These are phyloP conservation scores for Zaprionus tsacasi DNA, from an alignment of 1,140 invertebrate species.

Conservation along the genomic window DNA sequence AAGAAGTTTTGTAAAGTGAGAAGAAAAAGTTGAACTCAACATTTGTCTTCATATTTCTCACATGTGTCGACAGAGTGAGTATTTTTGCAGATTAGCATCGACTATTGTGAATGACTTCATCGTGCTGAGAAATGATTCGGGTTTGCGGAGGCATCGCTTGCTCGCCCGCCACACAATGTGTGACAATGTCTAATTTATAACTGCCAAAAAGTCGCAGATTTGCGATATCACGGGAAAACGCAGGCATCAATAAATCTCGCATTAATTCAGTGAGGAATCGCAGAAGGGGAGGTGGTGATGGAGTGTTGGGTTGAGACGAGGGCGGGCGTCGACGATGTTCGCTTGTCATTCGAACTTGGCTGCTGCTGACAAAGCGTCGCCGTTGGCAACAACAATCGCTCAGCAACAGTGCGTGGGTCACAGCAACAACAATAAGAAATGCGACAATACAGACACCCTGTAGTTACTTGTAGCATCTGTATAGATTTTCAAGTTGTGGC, in stretches of 20 bases:
- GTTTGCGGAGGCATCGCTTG: not conserved
- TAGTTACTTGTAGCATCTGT: not conserved
- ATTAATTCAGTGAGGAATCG: slow-evolving; percentile 53
- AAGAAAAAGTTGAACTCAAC: not conserved
- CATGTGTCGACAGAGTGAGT: slow-evolving; percentile 18
- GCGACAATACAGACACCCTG: not conserved
- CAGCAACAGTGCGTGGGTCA: not conserved
- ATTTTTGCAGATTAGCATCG: slow-evolving; percentile 11
- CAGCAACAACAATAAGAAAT: slow-evolving; percentile 8
- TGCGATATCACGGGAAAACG: slow-evolving; percentile 35
- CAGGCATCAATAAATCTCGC: slow-evolving; percentile 71
- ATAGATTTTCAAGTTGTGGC: too few relatives aligned
- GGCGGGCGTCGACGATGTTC: slow-evolving; percentile 11
- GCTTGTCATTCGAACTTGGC: slow-evolving; percentile 56
- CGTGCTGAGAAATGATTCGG: slow-evolving; percentile 48
- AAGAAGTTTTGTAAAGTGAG: not conserved
- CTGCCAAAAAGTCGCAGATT: slow-evolving; percentile 65
- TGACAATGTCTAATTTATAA: slow-evolving; percentile 68
- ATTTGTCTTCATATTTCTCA: slow-evolving; percentile 24
- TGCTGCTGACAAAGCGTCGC: slow-evolving; percentile 36
- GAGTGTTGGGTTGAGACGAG: not conserved
- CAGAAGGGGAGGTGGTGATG: not conserved
- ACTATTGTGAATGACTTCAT: slow-evolving; percentile 40
- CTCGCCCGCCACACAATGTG: slow-evolving; percentile 9
- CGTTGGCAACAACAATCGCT: slow-evolving; percentile 17